These are phyloP conservation scores for Spinibarbus caldwelli DNA, from an alignment of 2,797 vertebrate species.

Conservation along the genomic window DNA sequence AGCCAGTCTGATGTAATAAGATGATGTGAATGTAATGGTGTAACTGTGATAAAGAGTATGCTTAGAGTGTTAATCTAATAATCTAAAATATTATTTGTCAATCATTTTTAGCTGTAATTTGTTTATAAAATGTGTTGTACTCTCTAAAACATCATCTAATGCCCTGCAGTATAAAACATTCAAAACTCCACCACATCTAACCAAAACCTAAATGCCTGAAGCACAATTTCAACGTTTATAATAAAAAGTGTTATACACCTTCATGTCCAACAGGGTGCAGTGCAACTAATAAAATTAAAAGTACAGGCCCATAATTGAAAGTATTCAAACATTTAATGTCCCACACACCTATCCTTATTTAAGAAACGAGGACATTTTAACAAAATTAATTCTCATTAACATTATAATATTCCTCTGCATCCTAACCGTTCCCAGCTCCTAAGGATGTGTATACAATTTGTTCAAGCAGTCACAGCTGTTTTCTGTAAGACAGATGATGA, in stretches of 20 bases:
- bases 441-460: background rate
- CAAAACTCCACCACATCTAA: background rate
- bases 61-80: background rate
- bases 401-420: background rate
- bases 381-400: background rate
- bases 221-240: background rate
- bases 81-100: background rate
- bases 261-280: slow-evolving; percentile 43
- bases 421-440: background rate
- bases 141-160: background rate
- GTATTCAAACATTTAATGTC: too few relatives aligned
- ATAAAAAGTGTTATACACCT: background rate
- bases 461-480: background rate
- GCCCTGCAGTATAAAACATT: background rate
- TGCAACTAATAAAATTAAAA: slow-evolving; percentile 18
- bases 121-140: background rate
- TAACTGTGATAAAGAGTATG: background rate
- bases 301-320: background rate
- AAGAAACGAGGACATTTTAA: background rate
- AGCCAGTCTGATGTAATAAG: background rate
- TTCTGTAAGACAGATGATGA: background rate
- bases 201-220: background rate
- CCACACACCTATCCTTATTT: too few relatives aligned
- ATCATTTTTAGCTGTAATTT: background rate
- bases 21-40: background rate